phyloP scores from a whole-genome alignment of 1,140 invertebrate species.

The Cecropterus lyciades region DNA sequence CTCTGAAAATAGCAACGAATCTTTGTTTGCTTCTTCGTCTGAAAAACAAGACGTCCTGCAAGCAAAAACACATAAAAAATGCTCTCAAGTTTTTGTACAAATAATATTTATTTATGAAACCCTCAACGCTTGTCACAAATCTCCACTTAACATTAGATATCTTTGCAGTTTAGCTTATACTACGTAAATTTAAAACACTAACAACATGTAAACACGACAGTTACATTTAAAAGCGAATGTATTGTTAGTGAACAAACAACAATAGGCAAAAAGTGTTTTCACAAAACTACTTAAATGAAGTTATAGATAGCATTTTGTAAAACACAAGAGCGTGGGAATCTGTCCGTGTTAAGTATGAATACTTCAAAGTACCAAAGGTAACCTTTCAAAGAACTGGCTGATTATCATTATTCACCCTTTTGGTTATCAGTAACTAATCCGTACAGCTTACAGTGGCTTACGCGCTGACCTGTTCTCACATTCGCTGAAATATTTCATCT shows the following conservation, averaged over 20 bases:
- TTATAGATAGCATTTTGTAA: neutral
- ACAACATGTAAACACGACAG: neutral
- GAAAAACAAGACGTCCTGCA: no score
- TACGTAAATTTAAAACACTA: no score
- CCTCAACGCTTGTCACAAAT: no score
- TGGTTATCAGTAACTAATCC: neutral
- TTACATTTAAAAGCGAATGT: neutral
- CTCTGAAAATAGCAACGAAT: no score
- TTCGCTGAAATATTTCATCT: neutral
- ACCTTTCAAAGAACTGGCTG: constrained; percentile 3
- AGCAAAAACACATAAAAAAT: no score
- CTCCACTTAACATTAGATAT: no score
- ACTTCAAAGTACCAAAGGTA: neutral
- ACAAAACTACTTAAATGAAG: neutral
- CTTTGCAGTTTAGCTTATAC: no score
- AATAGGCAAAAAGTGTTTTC: constrained; percentile 9
- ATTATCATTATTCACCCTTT: constrained; percentile 5
- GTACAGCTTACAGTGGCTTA: constrained; percentile 3
- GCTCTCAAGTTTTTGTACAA: no score
- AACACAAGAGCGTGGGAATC: constrained; percentile 1
- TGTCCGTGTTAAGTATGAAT: neutral
- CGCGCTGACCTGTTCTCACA: constrained; percentile 2
- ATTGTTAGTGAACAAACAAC: neutral
- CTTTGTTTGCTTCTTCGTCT: no score
- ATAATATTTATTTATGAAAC: no score